Conservation (phyloP, 2,113 vertebrate species). For the Aphelocoma coerulescens region DNA sequence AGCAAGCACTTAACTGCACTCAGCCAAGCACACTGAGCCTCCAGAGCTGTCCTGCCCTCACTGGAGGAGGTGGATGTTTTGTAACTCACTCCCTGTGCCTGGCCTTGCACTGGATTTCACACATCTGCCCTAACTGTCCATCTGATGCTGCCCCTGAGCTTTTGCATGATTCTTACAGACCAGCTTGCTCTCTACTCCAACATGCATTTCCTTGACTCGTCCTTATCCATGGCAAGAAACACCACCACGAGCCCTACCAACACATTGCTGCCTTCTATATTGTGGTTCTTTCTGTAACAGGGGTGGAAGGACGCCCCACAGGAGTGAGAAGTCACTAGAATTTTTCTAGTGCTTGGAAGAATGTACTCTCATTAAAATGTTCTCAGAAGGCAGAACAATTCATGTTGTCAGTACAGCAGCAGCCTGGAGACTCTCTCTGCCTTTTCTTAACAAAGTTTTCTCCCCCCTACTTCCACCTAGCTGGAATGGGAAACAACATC, state of each 20-base stretch:
- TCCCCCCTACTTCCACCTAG: background rate
- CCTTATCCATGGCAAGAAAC: background rate
- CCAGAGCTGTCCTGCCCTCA: background rate
- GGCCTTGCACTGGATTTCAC: background rate
- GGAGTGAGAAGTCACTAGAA: background rate
- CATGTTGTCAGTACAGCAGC: background rate
- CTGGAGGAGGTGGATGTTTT: background rate
- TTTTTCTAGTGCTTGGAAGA: background rate
- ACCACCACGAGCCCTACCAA: background rate
- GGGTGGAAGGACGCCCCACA: background rate
- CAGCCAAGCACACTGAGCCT: background rate
- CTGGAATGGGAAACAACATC: background rate
- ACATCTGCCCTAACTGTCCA: background rate
- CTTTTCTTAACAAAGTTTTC: background rate
- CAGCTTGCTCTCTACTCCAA: background rate
- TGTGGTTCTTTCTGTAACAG: background rate
- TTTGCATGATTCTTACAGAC: background rate
- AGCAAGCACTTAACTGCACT: conserved; percentile 10
- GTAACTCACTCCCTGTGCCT: background rate
- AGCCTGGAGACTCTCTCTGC: background rate
- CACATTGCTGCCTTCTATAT: background rate
- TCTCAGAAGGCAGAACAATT: background rate
- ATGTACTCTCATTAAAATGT: background rate
- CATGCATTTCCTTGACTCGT: background rate
- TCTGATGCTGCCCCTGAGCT: background rate